A percentile compares a stretch with the other conserved stretches of the same genome.
Evolutionary conservation across 2,797 vertebrate genomes (phyloP).

Genomic region (Chromobotia macracanthus): DNA sequence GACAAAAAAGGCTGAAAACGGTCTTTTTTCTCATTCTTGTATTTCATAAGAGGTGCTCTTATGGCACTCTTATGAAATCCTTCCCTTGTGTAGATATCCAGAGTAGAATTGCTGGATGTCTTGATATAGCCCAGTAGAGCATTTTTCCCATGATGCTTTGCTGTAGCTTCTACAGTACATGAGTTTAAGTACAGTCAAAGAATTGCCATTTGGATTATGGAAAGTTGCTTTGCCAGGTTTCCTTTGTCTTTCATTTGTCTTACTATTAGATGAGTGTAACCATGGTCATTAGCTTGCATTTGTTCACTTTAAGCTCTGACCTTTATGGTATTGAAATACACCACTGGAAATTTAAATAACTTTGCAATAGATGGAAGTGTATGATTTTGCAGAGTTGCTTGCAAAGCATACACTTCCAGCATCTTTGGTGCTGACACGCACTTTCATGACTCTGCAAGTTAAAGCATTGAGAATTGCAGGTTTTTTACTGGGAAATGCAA

Average conservation of each 20-base stretch:
- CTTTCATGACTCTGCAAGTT: no score
- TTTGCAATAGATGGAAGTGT: background rate
- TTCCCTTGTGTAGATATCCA: slow-evolving; percentile 43
- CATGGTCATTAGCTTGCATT: no score
- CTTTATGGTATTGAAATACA: background rate
- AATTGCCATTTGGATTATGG: slow-evolving; percentile 9
- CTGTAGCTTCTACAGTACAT: slow-evolving; percentile 46
- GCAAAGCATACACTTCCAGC: background rate
- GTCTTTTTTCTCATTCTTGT: slow-evolving; percentile 33
- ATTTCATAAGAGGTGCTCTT: slow-evolving; percentile 52
- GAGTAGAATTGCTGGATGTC: slow-evolving; percentile 42
- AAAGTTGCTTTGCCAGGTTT: background rate
- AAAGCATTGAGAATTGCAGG: background rate
- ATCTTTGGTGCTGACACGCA: background rate
- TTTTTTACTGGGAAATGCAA: background rate
- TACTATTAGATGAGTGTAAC: background rate
- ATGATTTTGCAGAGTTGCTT: background rate
- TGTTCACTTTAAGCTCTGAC: no score
- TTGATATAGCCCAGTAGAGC: slow-evolving; percentile 37
- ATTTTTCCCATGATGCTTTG: slow-evolving; percentile 44
- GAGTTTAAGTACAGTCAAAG: slow-evolving; percentile 27
- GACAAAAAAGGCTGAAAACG: slow-evolving; percentile 28
- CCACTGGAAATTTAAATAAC: background rate
- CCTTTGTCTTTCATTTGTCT: background rate
- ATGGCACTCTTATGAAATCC: slow-evolving; percentile 48